Evolutionary conservation across 2,888 invertebrate genomes (phyloP).

Genomic region (Ennomos erosarius): DNA sequence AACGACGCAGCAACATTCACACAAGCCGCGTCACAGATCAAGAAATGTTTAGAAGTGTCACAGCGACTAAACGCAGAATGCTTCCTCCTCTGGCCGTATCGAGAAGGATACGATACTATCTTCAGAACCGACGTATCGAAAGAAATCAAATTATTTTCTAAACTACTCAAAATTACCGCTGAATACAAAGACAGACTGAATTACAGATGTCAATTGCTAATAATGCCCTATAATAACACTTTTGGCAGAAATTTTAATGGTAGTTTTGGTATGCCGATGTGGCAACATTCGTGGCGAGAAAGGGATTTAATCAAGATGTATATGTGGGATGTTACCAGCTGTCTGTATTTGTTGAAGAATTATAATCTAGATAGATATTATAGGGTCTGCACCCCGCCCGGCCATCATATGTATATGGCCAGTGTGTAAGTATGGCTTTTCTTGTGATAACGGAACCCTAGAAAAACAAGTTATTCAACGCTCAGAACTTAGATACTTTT

Average conservation of each 20-base stretch:
- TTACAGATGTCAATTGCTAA: slow-evolving; percentile 84
- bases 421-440: slow-evolving; percentile 79
- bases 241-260: slow-evolving; percentile 10
- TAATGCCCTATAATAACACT: slow-evolving; percentile 75
- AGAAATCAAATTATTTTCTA: slow-evolving; percentile 86
- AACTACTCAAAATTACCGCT: slow-evolving; percentile 86
- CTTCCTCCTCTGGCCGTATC: slow-evolving; percentile 86
- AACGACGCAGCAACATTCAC: slow-evolving; percentile 85
- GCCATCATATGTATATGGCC: slow-evolving; percentile 86
- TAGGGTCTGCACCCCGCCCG: slow-evolving; percentile 87
- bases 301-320: slow-evolving; percentile 78
- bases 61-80: slow-evolving; percentile 86
- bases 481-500: too few relatives aligned
- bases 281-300: slow-evolving; percentile 50
- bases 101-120: slow-evolving; percentile 85
- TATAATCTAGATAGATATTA: slow-evolving; percentile 86
- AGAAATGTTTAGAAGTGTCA: slow-evolving; percentile 86
- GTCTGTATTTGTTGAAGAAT: slow-evolving; percentile 86
- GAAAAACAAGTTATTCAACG: too few relatives aligned
- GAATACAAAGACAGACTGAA: slow-evolving; percentile 87
- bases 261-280: slow-evolving; percentile 27
- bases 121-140: slow-evolving; percentile 85
- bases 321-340: slow-evolving; percentile 87
- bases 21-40: slow-evolving; percentile 86
- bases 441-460: too few relatives aligned